Conservation (phyloP, 2,113 vertebrate species). For the Alouatta palliata region DNA sequence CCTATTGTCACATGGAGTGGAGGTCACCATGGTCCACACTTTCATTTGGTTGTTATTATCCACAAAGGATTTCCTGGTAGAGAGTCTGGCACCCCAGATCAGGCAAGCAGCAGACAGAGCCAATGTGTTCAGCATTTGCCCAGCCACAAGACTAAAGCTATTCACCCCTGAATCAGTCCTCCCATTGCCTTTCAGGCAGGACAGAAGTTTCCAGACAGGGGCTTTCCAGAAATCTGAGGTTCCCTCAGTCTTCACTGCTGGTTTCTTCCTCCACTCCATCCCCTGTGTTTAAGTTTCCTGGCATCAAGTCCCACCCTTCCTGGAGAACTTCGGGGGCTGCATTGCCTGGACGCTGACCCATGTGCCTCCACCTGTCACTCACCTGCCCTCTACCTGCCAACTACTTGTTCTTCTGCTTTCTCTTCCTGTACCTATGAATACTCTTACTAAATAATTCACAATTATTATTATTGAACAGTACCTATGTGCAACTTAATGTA, state of each 20-base stretch:
- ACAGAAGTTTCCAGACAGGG: neutral
- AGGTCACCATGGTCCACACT: neutral
- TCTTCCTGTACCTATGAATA: neutral
- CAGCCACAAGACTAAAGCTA: accelerated
- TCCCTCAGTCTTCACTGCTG: neutral
- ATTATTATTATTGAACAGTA: neutral
- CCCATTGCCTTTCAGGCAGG: neutral
- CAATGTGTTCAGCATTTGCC: too few relatives aligned
- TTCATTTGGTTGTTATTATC: neutral
- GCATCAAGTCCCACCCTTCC: neutral
- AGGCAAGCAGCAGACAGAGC: neutral
- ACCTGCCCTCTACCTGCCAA: neutral
- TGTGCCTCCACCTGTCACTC: neutral
- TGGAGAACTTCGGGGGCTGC: neutral
- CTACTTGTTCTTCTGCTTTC: neutral
- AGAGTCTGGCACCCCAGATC: neutral
- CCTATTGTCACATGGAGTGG: neutral
- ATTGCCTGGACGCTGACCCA: neutral
- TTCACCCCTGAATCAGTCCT: accelerated
- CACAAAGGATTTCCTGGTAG: neutral
- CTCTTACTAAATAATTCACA: neutral
- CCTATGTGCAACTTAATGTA: neutral
- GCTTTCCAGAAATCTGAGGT: neutral
- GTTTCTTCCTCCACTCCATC: neutral
- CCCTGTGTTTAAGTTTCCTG: neutral